These are phyloP conservation scores for Ranitomeya variabilis DNA, from an alignment of 2,113 vertebrate genomes.

Conservation along the genomic window DNA sequence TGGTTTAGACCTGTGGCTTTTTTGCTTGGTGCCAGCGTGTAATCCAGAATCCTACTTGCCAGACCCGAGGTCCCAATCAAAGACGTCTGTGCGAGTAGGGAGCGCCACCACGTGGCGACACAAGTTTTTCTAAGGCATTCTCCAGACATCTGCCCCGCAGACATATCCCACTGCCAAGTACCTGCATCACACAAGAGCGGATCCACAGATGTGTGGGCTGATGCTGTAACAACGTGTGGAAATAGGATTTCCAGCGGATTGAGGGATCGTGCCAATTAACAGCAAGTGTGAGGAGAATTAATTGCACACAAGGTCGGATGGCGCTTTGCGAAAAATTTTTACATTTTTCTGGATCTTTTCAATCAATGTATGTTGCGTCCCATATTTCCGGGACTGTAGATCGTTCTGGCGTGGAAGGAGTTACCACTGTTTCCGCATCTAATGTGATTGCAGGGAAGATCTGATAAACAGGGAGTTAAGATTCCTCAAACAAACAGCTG, in stretches of 20 bases:
- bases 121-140: not conserved
- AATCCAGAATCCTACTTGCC: not conserved
- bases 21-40: slow-evolving; percentile 13
- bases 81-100: slow-evolving; percentile 5
- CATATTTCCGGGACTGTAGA: not conserved
- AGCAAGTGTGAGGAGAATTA: slow-evolving; percentile 22
- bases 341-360: not conserved
- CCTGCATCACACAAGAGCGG: not conserved
- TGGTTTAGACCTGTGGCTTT: not conserved
- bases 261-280: slow-evolving; percentile 18
- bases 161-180: slow-evolving; percentile 10
- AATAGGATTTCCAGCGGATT: slow-evolving; percentile 41
- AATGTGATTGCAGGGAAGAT: slow-evolving; percentile 8
- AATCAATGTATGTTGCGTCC: not conserved
- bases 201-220: slow-evolving; percentile 17
- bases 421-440: not conserved
- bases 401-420: not conserved
- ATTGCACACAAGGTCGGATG: not conserved
- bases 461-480: not conserved
- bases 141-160: slow-evolving; percentile 37
- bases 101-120: slow-evolving; percentile 67
- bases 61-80: slow-evolving; percentile 1
- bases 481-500: slow-evolving; percentile 4
- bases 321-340: too few species aligned
- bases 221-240: not conserved